phyloP scores from a whole-genome alignment of 2,888 invertebrate genomes.

The Crioceris asparagi region DNA sequence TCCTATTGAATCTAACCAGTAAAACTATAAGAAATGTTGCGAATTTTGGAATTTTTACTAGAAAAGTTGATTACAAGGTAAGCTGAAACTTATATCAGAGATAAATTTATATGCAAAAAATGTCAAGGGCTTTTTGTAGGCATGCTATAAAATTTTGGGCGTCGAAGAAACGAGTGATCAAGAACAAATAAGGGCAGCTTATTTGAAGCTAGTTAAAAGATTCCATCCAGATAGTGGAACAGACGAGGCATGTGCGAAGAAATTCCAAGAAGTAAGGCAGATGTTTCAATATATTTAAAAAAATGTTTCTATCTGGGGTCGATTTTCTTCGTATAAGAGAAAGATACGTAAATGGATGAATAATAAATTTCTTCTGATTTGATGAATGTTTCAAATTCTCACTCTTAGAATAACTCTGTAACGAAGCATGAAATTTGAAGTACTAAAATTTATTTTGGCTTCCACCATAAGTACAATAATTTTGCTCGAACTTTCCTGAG shows the following conservation, averaged over 20 bases:
- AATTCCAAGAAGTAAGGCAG: slow-evolving; percentile 54
- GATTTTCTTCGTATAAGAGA: too few relatives aligned
- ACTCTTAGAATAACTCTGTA: too few relatives aligned
- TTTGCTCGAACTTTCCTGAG: too few relatives aligned
- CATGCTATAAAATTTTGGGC: slow-evolving; percentile 56
- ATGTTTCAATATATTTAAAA: background rate
- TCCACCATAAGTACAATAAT: too few relatives aligned
- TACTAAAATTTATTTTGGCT: too few relatives aligned
- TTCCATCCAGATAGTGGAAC: slow-evolving; percentile 78
- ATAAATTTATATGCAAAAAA: background rate
- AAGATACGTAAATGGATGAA: too few relatives aligned
- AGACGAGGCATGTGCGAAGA: slow-evolving; percentile 56
- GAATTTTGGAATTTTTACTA: slow-evolving; percentile 13
- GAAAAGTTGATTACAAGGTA: slow-evolving; percentile 19
- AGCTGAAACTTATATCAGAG: background rate
- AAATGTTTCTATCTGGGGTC: too few relatives aligned
- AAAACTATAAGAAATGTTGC: slow-evolving; percentile 11
- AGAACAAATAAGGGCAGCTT: slow-evolving; percentile 60
- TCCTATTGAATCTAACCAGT: slow-evolving; percentile 5
- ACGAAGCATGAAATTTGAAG: too few relatives aligned
- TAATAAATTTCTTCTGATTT: too few relatives aligned
- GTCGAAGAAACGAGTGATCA: slow-evolving; percentile 59
- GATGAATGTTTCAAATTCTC: too few relatives aligned
- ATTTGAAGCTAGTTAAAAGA: slow-evolving; percentile 63
- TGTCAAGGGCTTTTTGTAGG: slow-evolving; percentile 38